phyloP scores from a whole-genome alignment of 2,888 invertebrate genomes.

The Spisula solida region DNA sequence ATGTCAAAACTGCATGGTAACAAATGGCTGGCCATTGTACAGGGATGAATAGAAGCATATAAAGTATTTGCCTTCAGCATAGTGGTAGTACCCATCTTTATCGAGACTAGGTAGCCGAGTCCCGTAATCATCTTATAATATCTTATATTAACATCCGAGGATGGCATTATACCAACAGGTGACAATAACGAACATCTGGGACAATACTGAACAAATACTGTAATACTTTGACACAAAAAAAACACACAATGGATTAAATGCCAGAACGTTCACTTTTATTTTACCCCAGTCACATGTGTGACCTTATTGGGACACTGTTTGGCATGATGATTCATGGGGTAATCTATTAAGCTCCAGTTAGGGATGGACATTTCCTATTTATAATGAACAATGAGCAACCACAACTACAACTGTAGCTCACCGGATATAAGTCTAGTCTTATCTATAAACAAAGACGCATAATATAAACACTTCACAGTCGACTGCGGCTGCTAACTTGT shows the following conservation, averaged over 20 bases:
- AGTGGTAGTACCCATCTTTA: slow-evolving; percentile 3
- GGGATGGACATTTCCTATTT: too few relatives aligned
- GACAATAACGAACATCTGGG: slow-evolving; percentile 14
- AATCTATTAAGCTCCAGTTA: too few relatives aligned
- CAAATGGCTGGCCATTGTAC: slow-evolving; percentile 44
- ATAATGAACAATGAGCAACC: too few relatives aligned
- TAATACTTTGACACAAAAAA: not conserved
- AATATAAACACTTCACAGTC: too few relatives aligned
- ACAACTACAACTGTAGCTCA: too few relatives aligned
- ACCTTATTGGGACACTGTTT: not conserved
- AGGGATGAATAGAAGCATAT: slow-evolving; percentile 29
- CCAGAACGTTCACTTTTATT: not conserved
- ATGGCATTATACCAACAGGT: not conserved
- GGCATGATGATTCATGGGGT: not conserved
- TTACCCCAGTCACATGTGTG: not conserved
- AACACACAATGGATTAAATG: not conserved
- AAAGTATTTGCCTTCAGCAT: slow-evolving; percentile 45
- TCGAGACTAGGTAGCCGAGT: not conserved
- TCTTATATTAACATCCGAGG: not conserved
- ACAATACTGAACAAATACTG: not conserved
- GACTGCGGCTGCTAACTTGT: too few relatives aligned
- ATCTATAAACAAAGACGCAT: too few relatives aligned
- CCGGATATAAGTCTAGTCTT: too few relatives aligned
- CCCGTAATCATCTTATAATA: slow-evolving; percentile 5
- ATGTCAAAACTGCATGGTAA: slow-evolving; percentile 48